Percentiles rank a stretch among this genome's conserved stretches.
phyloP scores from a whole-genome alignment of 2,113 vertebrate species.

The Ammospiza nelsoni region DNA sequence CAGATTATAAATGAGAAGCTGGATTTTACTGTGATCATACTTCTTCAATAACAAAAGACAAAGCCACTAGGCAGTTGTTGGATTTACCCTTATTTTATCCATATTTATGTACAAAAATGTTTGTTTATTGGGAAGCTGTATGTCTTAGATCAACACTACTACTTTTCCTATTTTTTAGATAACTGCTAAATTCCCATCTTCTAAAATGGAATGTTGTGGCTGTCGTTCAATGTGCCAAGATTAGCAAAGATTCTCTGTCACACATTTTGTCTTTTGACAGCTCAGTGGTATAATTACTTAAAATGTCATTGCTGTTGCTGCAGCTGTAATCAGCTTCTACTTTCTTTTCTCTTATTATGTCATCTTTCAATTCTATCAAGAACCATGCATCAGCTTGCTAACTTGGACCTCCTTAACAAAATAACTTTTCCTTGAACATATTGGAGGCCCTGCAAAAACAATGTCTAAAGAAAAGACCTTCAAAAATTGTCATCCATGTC shows the following conservation, averaged over 20 bases:
- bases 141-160: background rate
- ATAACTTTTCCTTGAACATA: background rate
- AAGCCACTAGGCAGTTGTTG: background rate
- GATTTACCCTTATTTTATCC: background rate
- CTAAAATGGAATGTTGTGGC: background rate
- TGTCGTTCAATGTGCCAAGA: background rate
- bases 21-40: background rate
- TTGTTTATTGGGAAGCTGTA: background rate
- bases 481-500: background rate
- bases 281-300: constrained; percentile 2
- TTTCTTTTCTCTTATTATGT: background rate
- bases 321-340: background rate
- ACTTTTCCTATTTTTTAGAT: background rate
- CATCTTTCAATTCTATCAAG: background rate
- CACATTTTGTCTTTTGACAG: background rate
- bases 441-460: background rate
- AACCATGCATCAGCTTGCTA: background rate
- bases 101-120: background rate
- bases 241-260: background rate
- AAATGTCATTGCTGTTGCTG: background rate
- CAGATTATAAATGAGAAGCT: background rate
- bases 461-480: background rate
- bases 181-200: background rate
- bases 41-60: background rate
- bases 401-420: background rate